Conservation (phyloP, 2,888 invertebrate genomes). For the Ypsolopha scabrella region DNA sequence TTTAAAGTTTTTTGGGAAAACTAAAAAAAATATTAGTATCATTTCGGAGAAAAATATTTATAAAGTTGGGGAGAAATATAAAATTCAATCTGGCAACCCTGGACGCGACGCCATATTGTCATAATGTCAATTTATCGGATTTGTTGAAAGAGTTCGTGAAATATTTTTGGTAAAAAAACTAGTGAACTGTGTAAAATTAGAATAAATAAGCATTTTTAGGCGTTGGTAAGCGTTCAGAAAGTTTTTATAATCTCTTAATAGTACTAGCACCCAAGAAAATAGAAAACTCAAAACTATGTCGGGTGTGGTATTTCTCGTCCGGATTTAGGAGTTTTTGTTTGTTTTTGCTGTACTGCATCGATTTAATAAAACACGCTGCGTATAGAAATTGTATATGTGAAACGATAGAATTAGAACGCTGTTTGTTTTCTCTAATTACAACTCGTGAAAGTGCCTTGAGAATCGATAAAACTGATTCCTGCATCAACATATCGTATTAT, state of each 20-base stretch:
- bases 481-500: constrained; percentile 31
- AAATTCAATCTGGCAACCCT: too few relatives aligned
- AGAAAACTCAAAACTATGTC: constrained; percentile 21
- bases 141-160: background rate
- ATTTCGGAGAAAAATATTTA: too few relatives aligned
- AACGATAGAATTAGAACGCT: constrained; percentile 6
- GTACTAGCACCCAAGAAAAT: constrained; percentile 5
- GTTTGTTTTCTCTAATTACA: constrained; percentile 5
- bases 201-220: background rate
- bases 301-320: constrained; percentile 61
- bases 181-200: background rate
- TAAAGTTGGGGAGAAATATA: too few relatives aligned
- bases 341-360: constrained; percentile 11
- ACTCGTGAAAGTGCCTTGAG: constrained; percentile 8
- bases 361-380: constrained; percentile 23
- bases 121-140: constrained; percentile 36
- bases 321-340: constrained; percentile 11
- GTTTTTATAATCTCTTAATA: too few relatives aligned
- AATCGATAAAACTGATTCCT: constrained; percentile 25
- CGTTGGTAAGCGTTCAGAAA: background rate
- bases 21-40: too few relatives aligned
- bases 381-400: constrained; percentile 24
- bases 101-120: constrained; percentile 63
- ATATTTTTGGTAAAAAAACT: background rate
- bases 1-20: too few relatives aligned